Percentiles rank a stretch among this genome's conserved stretches.
Evolutionary conservation across 2,888 invertebrate species (phyloP).

Genomic region (Thecophora atra): DNA sequence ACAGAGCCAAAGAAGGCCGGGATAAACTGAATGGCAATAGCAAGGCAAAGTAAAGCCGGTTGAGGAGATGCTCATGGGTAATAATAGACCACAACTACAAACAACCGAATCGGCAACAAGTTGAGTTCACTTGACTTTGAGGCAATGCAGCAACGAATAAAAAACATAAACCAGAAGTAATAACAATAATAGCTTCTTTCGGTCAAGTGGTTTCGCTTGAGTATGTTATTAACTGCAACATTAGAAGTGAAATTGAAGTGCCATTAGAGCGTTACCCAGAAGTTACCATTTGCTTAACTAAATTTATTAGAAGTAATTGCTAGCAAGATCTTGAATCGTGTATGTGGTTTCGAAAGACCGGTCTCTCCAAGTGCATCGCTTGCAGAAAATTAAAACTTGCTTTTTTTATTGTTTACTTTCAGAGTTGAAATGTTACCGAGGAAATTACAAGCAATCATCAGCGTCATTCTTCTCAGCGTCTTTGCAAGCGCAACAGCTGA

Average conservation of each 20-base stretch:
- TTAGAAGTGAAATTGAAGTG: too few species aligned
- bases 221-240: neutral
- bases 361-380: neutral
- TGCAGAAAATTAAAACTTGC: neutral
- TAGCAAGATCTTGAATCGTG: neutral
- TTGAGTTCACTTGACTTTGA: neutral
- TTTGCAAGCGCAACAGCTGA: conserved; percentile 38
- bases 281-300: too few species aligned
- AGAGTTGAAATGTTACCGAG: conserved; percentile 58
- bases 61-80: neutral
- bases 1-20: neutral
- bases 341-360: neutral
- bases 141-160: neutral
- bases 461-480: conserved; percentile 52
- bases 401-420: conserved; percentile 31
- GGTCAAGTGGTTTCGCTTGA: neutral
- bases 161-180: neutral
- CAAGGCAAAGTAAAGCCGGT: neutral
- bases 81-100: neutral
- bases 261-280: neutral
- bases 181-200: conserved; percentile 4
- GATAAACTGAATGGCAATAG: neutral
- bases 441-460: conserved; percentile 53
- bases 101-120: neutral
- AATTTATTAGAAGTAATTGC: neutral